Conservation (phyloP, 2,888 invertebrate genomes). For the Nephrotoma appendiculata region DNA sequence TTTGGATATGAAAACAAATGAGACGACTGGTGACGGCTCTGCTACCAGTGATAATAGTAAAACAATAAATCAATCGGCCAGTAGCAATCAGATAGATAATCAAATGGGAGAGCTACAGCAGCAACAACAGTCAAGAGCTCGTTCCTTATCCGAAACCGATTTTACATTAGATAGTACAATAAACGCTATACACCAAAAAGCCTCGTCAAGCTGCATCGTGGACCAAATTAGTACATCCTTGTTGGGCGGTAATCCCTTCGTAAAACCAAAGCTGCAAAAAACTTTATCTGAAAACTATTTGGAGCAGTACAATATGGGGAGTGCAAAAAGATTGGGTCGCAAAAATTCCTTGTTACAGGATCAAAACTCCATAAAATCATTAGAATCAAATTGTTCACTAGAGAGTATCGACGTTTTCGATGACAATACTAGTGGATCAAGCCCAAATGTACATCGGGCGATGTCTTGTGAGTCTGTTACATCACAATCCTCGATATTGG, state of each 20-base stretch:
- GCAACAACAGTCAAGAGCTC: constrained; percentile 18
- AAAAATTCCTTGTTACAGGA: not conserved
- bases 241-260: not conserved
- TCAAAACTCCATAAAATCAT: not conserved
- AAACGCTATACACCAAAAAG: not conserved
- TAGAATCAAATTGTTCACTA: constrained; percentile 24
- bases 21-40: not conserved
- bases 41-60: not conserved
- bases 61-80: not conserved
- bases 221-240: not conserved
- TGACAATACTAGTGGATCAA: constrained; percentile 19
- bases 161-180: constrained; percentile 3
- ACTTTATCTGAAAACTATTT: constrained; percentile 32
- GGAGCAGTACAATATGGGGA: constrained; percentile 10
- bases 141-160: constrained; percentile 25
- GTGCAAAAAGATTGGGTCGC: not conserved
- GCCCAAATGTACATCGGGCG: constrained; percentile 36
- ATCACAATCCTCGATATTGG: constrained; percentile 59
- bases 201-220: not conserved
- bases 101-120: not conserved
- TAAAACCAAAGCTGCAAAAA: constrained; percentile 26
- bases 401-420: constrained; percentile 12
- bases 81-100: not conserved
- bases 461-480: constrained; percentile 68
- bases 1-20: not conserved